Evolutionary conservation across 2,113 vertebrate genomes (phyloP), one percentile per base, ranked within the genome.

Genomic region (Phaethon lepturus): DNA sequence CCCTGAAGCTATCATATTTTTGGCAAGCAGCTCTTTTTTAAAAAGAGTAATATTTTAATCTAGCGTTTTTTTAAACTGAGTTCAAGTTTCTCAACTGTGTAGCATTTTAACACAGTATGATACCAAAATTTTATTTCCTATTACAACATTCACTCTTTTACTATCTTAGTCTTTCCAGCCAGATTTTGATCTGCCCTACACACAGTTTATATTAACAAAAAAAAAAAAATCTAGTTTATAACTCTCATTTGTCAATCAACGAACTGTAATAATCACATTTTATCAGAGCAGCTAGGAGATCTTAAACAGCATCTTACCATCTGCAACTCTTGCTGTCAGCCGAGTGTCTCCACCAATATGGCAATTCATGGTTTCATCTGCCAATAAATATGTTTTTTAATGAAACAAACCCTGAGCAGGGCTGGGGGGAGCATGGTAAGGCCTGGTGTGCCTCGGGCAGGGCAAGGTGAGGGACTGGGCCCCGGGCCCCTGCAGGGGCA

Each of bases 321-420:
- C 25, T 2, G 0, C 35, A 33, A 7, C 13, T 38, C 38, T 44
- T 0, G 1, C 11, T 29, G 13, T 80, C 40, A 66, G 58, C 47
- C 0, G 0, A 13, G 11, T 22, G 28, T 25, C 47, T 59, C 67
- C 1, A 0, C 17, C 33, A 13, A 17, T 20, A 22, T 0, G 4
- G 15, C 45, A 18, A 35, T 47, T 71, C 42, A 28, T 0, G 1
- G 24, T 25, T 85, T 45, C 25, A 28, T 18, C 74, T 52, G 20
- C 58, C 76, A 50, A 56, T 52, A 15, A 19, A 26, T 22, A 17
- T 1, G 4, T 2, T 76, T 55, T 67, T 71, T n/a, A 52, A 60
- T 10, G 25, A 76, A 33, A 9, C 22, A 42, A 31, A 55, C 45
- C 49, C 55, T 17, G 20, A 68, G 42, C 44, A 25, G 50, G 53